Conservation (phyloP, 2,113 vertebrate genomes). For the Oenanthe melanoleuca region DNA sequence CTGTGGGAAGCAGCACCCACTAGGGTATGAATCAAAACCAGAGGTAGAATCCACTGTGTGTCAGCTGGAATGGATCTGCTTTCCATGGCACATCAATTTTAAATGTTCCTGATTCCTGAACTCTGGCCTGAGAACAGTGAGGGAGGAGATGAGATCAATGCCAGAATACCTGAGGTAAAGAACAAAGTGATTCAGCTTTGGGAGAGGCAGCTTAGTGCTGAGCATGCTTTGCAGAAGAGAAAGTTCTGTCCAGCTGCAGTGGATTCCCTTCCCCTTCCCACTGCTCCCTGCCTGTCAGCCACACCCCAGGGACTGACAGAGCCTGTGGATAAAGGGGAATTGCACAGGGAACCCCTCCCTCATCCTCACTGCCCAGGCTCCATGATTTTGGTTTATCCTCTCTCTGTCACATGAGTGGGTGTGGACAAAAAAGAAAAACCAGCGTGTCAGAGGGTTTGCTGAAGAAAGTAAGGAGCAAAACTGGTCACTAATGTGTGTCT, state of each 20-base stretch:
- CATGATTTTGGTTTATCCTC: neutral
- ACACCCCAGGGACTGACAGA: neutral
- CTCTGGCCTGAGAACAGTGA: neutral
- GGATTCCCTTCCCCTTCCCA: neutral
- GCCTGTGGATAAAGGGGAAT: neutral
- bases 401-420: neutral
- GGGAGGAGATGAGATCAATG: neutral
- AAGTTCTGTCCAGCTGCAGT: neutral
- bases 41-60: neutral
- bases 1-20: neutral
- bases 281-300: neutral
- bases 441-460: neutral
- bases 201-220: neutral
- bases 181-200: neutral
- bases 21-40: neutral
- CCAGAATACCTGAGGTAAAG: neutral
- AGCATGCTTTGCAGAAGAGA: accelerated
- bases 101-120: neutral
- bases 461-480: neutral
- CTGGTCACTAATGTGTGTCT: neutral
- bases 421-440: neutral
- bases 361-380: neutral
- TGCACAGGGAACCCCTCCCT: neutral
- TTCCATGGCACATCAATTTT: neutral
- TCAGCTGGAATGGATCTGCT: neutral